Conservation (phyloP, 2,888 invertebrate species). For the Cancer borealis region DNA sequence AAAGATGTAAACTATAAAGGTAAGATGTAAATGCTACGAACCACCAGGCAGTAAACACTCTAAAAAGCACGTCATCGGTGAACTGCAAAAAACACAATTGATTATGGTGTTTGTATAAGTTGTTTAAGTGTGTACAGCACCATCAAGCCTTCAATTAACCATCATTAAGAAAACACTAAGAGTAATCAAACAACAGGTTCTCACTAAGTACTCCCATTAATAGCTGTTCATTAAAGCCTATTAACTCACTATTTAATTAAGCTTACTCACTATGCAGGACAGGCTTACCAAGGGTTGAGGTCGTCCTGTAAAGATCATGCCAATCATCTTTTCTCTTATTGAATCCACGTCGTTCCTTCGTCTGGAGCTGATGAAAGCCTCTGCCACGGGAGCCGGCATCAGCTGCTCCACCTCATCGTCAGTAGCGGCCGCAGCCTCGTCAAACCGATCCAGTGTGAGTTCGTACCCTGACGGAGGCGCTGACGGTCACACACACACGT, state of each 20-base stretch:
- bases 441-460: conserved; percentile 62
- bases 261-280: neutral
- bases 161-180: neutral
- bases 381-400: conserved; percentile 73
- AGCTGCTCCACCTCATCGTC: conserved; percentile 68
- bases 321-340: conserved; percentile 74
- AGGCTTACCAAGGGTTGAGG: conserved; percentile 69
- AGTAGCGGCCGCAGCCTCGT: conserved; percentile 61
- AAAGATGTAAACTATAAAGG: neutral
- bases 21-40: neutral
- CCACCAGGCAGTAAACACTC: neutral
- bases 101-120: too few species aligned
- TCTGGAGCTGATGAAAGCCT: conserved; percentile 69
- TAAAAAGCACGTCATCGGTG: neutral
- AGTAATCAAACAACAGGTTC: neutral
- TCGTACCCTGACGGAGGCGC: conserved; percentile 62
- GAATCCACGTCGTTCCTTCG: conserved; percentile 61
- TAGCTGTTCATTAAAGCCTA: neutral
- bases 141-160: neutral
- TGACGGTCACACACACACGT: conserved; percentile 37
- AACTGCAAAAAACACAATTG: neutral
- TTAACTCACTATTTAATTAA: neutral
- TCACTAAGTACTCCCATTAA: neutral
- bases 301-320: conserved; percentile 75
- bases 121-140: neutral